These are phyloP conservation scores for Oreochromis grahami DNA, from an alignment of 2,797 vertebrate genomes.

Conservation along the genomic window DNA sequence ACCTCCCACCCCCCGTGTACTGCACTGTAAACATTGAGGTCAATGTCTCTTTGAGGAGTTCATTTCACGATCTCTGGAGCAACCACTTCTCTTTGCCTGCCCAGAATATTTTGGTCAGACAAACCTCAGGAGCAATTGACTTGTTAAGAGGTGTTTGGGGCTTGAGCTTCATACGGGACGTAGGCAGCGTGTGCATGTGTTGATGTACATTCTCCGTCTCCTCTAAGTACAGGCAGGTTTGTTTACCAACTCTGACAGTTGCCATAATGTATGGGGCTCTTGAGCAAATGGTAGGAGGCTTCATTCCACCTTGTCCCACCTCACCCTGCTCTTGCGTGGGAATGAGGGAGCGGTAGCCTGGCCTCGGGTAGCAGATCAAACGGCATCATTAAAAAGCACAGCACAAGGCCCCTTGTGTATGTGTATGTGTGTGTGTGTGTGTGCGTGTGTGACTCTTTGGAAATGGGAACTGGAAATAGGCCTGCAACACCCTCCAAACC, in stretches of 20 bases:
- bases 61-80: slow-evolving; percentile 54
- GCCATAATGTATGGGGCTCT: slow-evolving; percentile 17
- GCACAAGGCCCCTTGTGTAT: slow-evolving; percentile 58
- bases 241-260: slow-evolving; percentile 42
- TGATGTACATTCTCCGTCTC: not conserved
- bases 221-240: slow-evolving; percentile 1
- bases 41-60: slow-evolving; percentile 48
- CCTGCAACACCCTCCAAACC: slow-evolving; percentile 58
- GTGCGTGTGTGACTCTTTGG: slow-evolving; percentile 44
- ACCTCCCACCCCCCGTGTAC: not conserved
- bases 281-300: slow-evolving; percentile 7
- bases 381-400: slow-evolving; percentile 58
- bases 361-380: slow-evolving; percentile 69
- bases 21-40: slow-evolving; percentile 49
- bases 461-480: slow-evolving; percentile 53
- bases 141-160: slow-evolving; percentile 72
- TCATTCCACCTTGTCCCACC: slow-evolving; percentile 6
- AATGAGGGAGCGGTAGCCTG: slow-evolving; percentile 53
- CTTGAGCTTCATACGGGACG: slow-evolving; percentile 31
- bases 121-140: slow-evolving; percentile 63
- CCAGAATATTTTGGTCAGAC: slow-evolving; percentile 49
- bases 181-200: not conserved
- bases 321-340: slow-evolving; percentile 43
- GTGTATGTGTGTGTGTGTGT: slow-evolving; percentile 24
- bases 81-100: slow-evolving; percentile 35